Percentiles rank a stretch among this genome's conserved stretches.
phyloP scores from a whole-genome alignment of 2,888 invertebrate species.

The Oscheius onirici region DNA sequence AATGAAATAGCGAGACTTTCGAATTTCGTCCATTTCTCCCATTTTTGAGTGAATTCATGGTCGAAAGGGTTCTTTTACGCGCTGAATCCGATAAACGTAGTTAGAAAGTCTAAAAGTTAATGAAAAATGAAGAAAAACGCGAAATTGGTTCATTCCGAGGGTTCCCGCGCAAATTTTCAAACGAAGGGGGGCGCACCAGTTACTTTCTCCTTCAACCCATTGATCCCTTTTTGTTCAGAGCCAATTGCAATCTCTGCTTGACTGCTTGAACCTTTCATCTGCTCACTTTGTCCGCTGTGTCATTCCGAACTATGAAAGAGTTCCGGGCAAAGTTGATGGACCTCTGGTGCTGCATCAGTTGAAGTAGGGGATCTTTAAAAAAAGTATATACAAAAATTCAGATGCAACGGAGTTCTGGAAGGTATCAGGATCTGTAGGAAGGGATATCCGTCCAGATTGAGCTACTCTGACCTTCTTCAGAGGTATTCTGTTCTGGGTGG shows the following conservation, averaged over 20 bases:
- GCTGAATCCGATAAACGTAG: no score
- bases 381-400: constrained; percentile 72
- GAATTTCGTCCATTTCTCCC: no score
- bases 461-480: constrained; percentile 98
- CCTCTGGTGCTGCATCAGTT: constrained; percentile 66
- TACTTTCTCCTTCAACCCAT: background rate
- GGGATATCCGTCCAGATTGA: constrained; percentile 99
- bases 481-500: constrained; percentile 78
- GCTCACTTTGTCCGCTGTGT: constrained; percentile 72
- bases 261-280: constrained; percentile 65
- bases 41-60: no score
- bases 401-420: constrained; percentile 99
- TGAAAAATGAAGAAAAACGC: no score
- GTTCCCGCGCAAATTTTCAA: no score
- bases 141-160: no score
- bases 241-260: constrained; percentile 65
- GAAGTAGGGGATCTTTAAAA: constrained; percentile 34
- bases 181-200: no score
- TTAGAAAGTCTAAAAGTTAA: no score
- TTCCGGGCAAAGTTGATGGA: constrained; percentile 63
- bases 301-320: constrained; percentile 70
- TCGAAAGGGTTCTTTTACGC: no score
- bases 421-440: constrained; percentile 99
- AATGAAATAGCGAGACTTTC: no score
- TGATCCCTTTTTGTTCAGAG: constrained; percentile 50